A percentile compares a stretch with the other conserved stretches of the same genome.
These are phyloP conservation scores for Drosophila incognita DNA, from an alignment of 2,888 invertebrate species.

Conservation along the genomic window DNA sequence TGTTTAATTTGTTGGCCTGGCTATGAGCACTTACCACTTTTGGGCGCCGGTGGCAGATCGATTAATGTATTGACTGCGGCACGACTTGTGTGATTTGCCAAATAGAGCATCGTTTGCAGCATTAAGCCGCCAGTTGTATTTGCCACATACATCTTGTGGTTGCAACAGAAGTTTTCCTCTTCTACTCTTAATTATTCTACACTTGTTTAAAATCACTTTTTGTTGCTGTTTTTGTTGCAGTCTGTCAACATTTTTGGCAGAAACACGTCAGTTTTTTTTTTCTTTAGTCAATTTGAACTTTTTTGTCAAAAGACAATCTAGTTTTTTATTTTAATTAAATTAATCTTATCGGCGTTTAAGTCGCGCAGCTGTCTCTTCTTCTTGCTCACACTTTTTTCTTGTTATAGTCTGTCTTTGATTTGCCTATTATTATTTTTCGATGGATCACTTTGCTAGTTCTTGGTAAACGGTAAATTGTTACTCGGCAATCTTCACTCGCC, in stretches of 20 bases:
- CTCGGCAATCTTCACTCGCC: neutral
- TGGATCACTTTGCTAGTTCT: conserved; percentile 25
- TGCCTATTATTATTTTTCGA: conserved; percentile 40
- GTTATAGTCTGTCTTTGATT: conserved; percentile 15
- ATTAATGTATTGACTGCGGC: conserved; percentile 82
- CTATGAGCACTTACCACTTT: conserved; percentile 82
- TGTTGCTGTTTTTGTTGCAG: conserved; percentile 10
- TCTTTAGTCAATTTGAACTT: neutral
- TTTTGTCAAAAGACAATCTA: neutral
- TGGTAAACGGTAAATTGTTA: neutral
- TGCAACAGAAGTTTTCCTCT: conserved; percentile 4
- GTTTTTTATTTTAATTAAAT: conserved; percentile 44
- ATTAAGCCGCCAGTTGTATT: conserved; percentile 84
- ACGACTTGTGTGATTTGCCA: conserved; percentile 84
- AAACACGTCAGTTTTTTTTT: conserved; percentile 12
- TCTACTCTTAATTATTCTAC: conserved; percentile 1
- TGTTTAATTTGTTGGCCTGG: neutral
- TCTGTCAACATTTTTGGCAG: conserved; percentile 41
- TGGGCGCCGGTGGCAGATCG: conserved; percentile 82
- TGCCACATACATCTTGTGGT: conserved; percentile 78
- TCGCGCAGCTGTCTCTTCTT: conserved; percentile 34
- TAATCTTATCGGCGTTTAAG: conserved; percentile 48
- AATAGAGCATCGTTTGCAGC: conserved; percentile 85
- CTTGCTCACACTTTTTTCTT: neutral
- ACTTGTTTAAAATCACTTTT: conserved; percentile 1